phyloP scores from a whole-genome alignment of 1,140 invertebrate genomes.

The Drosophila ananassae region DNA sequence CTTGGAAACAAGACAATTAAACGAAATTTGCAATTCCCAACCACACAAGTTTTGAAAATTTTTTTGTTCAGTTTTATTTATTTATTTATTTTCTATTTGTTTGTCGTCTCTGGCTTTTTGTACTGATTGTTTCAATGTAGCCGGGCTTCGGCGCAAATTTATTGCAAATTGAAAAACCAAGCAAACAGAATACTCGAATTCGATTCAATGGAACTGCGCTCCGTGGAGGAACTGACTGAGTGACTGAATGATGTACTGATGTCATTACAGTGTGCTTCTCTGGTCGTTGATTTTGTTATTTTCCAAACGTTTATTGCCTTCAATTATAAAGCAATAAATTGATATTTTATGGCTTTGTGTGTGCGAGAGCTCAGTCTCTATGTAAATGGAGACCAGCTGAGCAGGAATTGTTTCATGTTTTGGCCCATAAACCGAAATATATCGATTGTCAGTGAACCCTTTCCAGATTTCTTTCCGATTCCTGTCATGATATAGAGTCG shows the following conservation, averaged over 20 bases:
- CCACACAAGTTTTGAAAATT: constrained; percentile 15
- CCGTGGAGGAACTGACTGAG: constrained; percentile 43
- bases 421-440: constrained; percentile 24
- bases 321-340: constrained; percentile 77
- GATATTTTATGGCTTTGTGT: constrained; percentile 60
- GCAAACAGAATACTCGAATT: constrained; percentile 45
- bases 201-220: constrained; percentile 54
- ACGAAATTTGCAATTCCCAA: constrained; percentile 51
- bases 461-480: constrained; percentile 14
- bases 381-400: constrained; percentile 36
- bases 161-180: constrained; percentile 60
- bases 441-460: constrained; percentile 27
- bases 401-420: constrained; percentile 30
- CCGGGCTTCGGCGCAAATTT: constrained; percentile 53
- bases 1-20: constrained; percentile 33
- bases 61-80: constrained; percentile 8
- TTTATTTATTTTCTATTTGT: constrained; percentile 11
- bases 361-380: constrained; percentile 14
- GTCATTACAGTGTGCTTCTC: constrained; percentile 57
- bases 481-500: constrained; percentile 47
- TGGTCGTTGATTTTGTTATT: constrained; percentile 20
- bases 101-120: constrained; percentile 4
- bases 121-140: constrained; percentile 24
- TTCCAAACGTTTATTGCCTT: constrained; percentile 67
- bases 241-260: constrained; percentile 59